phyloP scores from a whole-genome alignment of 2,888 invertebrate species.

The Yponomeuta evonymella region DNA sequence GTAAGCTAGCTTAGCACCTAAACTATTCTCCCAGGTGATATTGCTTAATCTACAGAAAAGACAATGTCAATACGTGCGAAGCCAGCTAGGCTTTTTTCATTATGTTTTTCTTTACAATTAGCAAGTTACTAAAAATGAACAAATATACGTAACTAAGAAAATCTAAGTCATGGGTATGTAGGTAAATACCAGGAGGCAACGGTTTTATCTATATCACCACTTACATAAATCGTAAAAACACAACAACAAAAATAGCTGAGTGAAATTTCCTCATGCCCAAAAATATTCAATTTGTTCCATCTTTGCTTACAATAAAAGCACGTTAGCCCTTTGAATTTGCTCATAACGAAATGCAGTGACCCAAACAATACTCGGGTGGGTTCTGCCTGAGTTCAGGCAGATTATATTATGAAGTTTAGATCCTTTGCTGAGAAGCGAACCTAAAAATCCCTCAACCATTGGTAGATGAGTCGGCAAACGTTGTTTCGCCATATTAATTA shows the following conservation, averaged over 20 bases:
- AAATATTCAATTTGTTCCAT: constrained; percentile 1
- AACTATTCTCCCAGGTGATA: too few species aligned
- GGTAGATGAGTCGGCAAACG: too few species aligned
- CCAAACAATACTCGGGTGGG: background rate
- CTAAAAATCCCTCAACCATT: too few species aligned
- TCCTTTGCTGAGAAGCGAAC: background rate
- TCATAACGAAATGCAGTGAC: background rate
- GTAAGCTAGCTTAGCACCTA: too few species aligned
- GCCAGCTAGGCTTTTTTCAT: background rate
- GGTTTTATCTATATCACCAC: background rate
- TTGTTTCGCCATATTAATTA: too few species aligned
- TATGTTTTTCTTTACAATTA: background rate
- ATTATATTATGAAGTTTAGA: background rate
- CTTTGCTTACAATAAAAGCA: background rate
- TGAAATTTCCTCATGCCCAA: background rate
- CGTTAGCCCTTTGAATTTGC: background rate
- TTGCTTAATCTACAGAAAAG: too few species aligned
- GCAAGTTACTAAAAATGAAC: background rate
- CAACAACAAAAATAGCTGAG: too few species aligned
- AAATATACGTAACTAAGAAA: too few species aligned
- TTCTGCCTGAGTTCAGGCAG: background rate
- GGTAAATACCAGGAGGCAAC: background rate
- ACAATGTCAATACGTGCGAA: background rate
- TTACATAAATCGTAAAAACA: background rate
- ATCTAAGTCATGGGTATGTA: too few species aligned